Evolutionary conservation across 2,113 vertebrate genomes (phyloP).

Genomic region (Crypturellus undulatus): DNA sequence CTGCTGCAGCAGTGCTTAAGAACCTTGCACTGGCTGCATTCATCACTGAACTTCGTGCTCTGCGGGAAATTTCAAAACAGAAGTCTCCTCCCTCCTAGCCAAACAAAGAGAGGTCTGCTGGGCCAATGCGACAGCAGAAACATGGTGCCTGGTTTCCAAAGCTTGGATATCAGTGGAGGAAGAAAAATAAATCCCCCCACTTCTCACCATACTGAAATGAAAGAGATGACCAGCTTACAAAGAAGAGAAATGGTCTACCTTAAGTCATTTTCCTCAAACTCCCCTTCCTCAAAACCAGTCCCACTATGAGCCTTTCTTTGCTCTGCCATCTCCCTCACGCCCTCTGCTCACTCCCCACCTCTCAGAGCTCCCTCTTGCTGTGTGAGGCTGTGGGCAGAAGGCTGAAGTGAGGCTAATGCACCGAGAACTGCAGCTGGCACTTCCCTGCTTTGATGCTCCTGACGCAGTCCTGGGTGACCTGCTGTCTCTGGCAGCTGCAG

Average conservation of each 20-base stretch:
- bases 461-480: background rate
- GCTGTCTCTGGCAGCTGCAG: background rate
- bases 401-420: background rate
- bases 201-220: background rate
- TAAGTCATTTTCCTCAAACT: background rate
- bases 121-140: background rate
- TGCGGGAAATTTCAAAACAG: background rate
- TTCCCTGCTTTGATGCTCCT: background rate
- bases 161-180: background rate
- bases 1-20: background rate
- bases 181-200: background rate
- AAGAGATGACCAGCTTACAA: background rate
- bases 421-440: accelerated
- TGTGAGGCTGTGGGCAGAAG: background rate
- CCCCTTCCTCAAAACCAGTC: background rate
- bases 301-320: background rate
- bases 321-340: background rate
- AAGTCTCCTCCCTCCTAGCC: background rate
- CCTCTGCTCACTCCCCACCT: background rate
- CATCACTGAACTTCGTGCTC: background rate
- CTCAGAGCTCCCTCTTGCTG: background rate
- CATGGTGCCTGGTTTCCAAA: background rate
- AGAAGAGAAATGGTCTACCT: background rate
- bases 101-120: background rate
- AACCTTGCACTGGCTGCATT: background rate